Conservation (phyloP, 2,888 invertebrate genomes). For the Drosophila anceps region DNA sequence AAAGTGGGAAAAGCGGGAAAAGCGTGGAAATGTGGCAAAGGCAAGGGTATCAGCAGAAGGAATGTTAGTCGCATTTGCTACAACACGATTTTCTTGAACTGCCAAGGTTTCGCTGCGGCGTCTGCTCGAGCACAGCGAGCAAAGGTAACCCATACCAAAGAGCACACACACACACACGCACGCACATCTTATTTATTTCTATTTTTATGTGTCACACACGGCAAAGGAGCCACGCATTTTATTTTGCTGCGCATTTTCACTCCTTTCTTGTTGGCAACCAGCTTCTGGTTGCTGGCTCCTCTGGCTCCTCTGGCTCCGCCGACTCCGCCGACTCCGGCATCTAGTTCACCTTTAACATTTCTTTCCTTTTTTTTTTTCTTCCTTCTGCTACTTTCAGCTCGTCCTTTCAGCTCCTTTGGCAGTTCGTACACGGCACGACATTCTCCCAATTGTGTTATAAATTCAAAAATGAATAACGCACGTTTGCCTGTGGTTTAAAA, state of each 20-base stretch:
- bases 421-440: constrained; percentile 55
- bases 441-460: constrained; percentile 80
- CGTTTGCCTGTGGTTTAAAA: constrained; percentile 78
- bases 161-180: neutral
- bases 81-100: constrained; percentile 74
- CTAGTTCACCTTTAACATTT: constrained; percentile 28
- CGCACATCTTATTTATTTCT: constrained; percentile 63
- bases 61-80: constrained; percentile 71
- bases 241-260: constrained; percentile 72
- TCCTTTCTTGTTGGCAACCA: constrained; percentile 43
- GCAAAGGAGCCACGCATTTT: constrained; percentile 53
- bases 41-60: neutral
- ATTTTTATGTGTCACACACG: constrained; percentile 66
- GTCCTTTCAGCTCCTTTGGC: constrained; percentile 56
- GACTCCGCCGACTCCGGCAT: neutral
- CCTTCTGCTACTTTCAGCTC: neutral
- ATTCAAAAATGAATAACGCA: constrained; percentile 82
- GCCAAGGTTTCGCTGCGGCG: constrained; percentile 39
- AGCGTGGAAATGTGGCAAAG: neutral
- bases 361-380: neutral
- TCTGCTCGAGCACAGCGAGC: constrained; percentile 2
- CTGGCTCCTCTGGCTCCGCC: neutral
- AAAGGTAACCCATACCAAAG: constrained; percentile 27
- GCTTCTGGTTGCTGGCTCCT: neutral
- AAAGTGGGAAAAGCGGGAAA: too few relatives aligned